phyloP scores from a whole-genome alignment of 2,888 invertebrate species.

The Platerodrilus igneus region DNA sequence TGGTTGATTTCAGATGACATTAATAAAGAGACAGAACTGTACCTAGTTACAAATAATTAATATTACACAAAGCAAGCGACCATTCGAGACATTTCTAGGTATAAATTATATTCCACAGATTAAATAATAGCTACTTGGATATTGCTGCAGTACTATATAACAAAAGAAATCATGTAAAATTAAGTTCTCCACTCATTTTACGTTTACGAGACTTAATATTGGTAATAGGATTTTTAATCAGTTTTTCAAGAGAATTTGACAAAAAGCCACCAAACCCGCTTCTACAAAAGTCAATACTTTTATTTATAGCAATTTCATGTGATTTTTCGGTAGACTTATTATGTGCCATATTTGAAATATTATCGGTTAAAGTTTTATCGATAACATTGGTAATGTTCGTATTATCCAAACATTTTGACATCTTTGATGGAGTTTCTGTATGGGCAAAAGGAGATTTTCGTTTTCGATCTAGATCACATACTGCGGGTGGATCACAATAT shows the following conservation, averaged over 20 bases:
- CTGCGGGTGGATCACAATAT: slow-evolving; percentile 21
- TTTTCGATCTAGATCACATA: slow-evolving; percentile 43
- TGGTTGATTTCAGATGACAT: no score
- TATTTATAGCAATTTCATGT: slow-evolving; percentile 11
- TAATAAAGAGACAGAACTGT: no score
- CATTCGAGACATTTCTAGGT: no score
- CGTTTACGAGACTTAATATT: slow-evolving; percentile 41
- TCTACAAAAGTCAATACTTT: slow-evolving; percentile 14
- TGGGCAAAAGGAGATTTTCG: slow-evolving; percentile 34
- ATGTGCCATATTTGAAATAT: slow-evolving; percentile 25
- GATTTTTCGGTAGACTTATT: slow-evolving; percentile 13
- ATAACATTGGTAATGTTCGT: slow-evolving; percentile 20
- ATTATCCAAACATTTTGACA: slow-evolving; percentile 31
- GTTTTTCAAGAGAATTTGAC: slow-evolving; percentile 31
- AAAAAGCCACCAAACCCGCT: slow-evolving; percentile 33
- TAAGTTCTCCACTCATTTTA: slow-evolving; percentile 42
- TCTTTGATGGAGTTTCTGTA: slow-evolving; percentile 28
- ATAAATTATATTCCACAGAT: no score
- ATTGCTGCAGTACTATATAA: no score
- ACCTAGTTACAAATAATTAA: no score
- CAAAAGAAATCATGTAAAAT: no score
- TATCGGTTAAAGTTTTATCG: slow-evolving; percentile 26
- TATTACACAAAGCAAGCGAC: no score
- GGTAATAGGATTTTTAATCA: slow-evolving; percentile 28
- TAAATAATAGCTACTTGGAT: no score